Evolutionary conservation across 2,888 invertebrate species (phyloP), one percentile per base, ranked within the genome.

Genomic region (Harmothoe impar): DNA sequence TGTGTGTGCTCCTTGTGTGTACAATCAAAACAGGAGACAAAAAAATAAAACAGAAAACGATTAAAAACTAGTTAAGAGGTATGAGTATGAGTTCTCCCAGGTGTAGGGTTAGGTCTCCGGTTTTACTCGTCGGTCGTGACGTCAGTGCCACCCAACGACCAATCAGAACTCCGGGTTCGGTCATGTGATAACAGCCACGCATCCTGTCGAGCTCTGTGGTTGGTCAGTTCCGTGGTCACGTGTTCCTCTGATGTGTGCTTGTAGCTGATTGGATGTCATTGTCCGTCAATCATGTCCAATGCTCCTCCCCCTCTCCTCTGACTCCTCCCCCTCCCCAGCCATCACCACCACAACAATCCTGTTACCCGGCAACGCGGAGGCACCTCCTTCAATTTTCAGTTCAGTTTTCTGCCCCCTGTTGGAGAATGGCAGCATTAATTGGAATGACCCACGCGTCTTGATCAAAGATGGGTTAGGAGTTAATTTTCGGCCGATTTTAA

Each of bases 371-470:
- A 52, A 86, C 15, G 20, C 29, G 86, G 86, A 86, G 86, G 86
- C 86, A 86, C 86, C 86, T 86, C 86, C 54, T 72, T 89, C 62
- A 89, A 89, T 89, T 85, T 89, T 89, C 68, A 89, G 72, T 89
- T 62, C 68, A 89, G 89, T 89, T 68, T 72, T 25, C 56, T 89
- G 35, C 33, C 3, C 31, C 31, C 7, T 15, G 0, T 7, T 88
- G 89, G 72, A 29, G n/a, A 62, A 35, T n/a, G n/a, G 25, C 68
- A 52, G 68, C 43, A 89, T 35, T 25, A 54, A 54, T n/a, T 54
- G 81, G 43, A 81, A 17, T 81, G 81, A 10, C 43, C 25, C 72
- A 5, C 25, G 15, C 33, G 25, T 25, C 81, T 68, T 17, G 17
- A 35, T 35, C n/a, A n/a, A n/a, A n/a, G n/a, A n/a, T n/a, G n/a